Base-by-base conservation (phyloP, 2,113 vertebrate genomes). In the Seriola rivoliana region DNA sequence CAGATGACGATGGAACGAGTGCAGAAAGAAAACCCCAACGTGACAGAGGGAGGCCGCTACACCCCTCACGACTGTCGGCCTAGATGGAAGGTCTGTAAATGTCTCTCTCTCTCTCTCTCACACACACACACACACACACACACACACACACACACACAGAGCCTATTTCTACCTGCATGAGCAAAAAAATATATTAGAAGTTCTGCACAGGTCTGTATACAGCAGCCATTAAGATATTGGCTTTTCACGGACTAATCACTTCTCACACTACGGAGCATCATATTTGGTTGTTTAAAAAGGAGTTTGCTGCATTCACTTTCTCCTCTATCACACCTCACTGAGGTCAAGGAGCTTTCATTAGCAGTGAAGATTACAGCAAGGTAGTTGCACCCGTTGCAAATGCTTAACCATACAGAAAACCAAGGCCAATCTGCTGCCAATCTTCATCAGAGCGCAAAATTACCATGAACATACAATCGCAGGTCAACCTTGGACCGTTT, bases 1-100 rank as follows among this genome's bases (percentile, higher is more conserved):
- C 96, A 95, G 93, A 98, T 99, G 98, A 97, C 96, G 46, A 96
- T 99, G 96, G 98, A 99, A 86, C 96, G 96, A 80, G 97, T 99
- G 85, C 98, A 99, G 93, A 96, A 96, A 91, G 98, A 99, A 88
- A 99, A 99, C 91, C 98, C 98, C 0, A 97, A 98, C 0, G 98
- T 99, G 85, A 97, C 95, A 32, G 96, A 96, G 70, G 98, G 98
- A 0, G 98, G 98, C 63, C 97, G 96, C 86, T 99, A 99, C 89
- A 93, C 94, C 0, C 98, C 98, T 0, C 93, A 94, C 0, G 98
- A 99, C 94, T 99, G 98, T 84, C 89, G 94, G 70, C 94, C 98
- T 4, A 95, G 96, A 78, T 97, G 98, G 95, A 98, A 97, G 69
- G 93, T 94, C 40, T 73, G 88, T 81, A 13, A 14, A 23, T 29